phyloP scores from a whole-genome alignment of 2,888 invertebrate genomes.

The Thalpophila matura region DNA sequence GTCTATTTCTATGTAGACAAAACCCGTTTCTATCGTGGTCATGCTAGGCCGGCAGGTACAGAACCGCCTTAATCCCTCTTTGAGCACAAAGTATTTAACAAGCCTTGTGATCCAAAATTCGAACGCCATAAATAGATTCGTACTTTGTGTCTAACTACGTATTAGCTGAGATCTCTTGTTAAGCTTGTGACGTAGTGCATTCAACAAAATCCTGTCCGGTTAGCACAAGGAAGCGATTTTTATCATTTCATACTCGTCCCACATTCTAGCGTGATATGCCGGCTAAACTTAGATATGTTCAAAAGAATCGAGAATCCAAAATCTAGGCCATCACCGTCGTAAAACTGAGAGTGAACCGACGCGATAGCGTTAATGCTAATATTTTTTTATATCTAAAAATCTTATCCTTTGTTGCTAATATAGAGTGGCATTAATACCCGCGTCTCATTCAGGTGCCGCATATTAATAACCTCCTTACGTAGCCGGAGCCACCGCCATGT shows the following conservation, averaged over 20 bases:
- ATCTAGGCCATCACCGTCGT: constrained; percentile 65
- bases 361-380: constrained; percentile 50
- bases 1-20: no score
- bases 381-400: constrained; percentile 46
- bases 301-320: constrained; percentile 62
- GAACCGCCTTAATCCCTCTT: constrained; percentile 3
- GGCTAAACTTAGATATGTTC: constrained; percentile 63
- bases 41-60: no score
- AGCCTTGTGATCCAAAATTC: constrained; percentile 13
- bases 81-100: constrained; percentile 9
- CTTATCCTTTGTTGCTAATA: constrained; percentile 57
- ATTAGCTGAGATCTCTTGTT: constrained; percentile 27
- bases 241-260: constrained; percentile 50
- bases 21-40: no score
- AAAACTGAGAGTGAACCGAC: constrained; percentile 61
- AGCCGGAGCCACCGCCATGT: constrained; percentile 31
- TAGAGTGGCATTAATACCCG: constrained; percentile 40
- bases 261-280: constrained; percentile 54
- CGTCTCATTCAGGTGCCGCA: constrained; percentile 45
- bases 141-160: constrained; percentile 11
- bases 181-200: constrained; percentile 16
- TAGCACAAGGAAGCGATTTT: constrained; percentile 47
- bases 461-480: constrained; percentile 51
- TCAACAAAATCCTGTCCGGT: constrained; percentile 25
- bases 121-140: constrained; percentile 19